phyloP scores from a whole-genome alignment of 2,113 vertebrate genomes.

The Channa argus region DNA sequence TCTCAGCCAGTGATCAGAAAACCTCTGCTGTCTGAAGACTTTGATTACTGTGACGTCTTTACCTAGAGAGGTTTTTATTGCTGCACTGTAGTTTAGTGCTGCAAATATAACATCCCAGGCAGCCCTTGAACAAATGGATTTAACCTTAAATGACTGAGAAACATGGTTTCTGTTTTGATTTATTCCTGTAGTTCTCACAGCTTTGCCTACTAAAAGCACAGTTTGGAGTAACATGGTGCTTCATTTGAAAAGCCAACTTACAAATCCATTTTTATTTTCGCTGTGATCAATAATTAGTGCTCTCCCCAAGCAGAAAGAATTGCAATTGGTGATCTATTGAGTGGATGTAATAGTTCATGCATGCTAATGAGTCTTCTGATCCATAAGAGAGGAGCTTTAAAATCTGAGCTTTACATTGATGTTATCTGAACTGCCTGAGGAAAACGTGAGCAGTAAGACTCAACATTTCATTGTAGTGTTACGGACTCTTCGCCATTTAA shows the following conservation, averaged over 20 bases:
- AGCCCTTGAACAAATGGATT: slow-evolving; percentile 31
- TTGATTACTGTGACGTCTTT: slow-evolving; percentile 23
- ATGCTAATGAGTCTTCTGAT: slow-evolving; percentile 79
- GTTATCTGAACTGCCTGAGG: slow-evolving; percentile 28
- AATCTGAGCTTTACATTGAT: slow-evolving; percentile 67
- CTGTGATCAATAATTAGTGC: slow-evolving; percentile 76
- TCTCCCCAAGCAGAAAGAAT: slow-evolving; percentile 64
- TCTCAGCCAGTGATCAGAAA: slow-evolving; percentile 23
- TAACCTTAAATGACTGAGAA: slow-evolving; percentile 7
- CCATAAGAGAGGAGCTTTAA: slow-evolving; percentile 64
- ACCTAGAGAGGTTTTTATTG: slow-evolving; percentile 21
- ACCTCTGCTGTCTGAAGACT: slow-evolving; percentile 29
- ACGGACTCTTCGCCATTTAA: not conserved
- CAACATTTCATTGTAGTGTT: slow-evolving; percentile 13
- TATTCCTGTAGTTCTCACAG: slow-evolving; percentile 33
- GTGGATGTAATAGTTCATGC: slow-evolving; percentile 70
- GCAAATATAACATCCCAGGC: slow-evolving; percentile 1
- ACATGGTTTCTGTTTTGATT: slow-evolving; percentile 24
- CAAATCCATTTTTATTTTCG: slow-evolving; percentile 70
- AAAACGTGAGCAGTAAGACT: slow-evolving; percentile 12
- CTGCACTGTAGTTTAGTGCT: slow-evolving; percentile 6
- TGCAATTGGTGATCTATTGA: slow-evolving; percentile 76
- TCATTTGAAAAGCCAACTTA: slow-evolving; percentile 27
- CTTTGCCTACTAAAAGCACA: slow-evolving; percentile 14
- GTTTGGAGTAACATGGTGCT: slow-evolving; percentile 26